Evolutionary conservation across 2,113 vertebrate species (phyloP), one percentile per base, ranked within the genome.

Genomic region (Tyto alba): DNA sequence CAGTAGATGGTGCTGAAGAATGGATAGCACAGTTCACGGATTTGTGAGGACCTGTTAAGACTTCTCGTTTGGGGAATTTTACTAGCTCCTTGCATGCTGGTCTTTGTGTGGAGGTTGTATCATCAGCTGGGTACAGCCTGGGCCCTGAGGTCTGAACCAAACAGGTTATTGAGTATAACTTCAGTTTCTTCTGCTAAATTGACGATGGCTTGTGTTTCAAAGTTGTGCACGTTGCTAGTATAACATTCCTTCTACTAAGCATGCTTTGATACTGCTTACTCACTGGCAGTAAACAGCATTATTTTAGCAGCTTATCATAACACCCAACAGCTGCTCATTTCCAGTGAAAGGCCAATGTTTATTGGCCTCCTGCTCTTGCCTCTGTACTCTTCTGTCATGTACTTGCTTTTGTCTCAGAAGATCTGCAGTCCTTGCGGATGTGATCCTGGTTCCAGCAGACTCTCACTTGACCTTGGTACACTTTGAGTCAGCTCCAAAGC

Each of bases 1-100:
- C 91, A 95, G 94, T 67, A 95, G 94, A 95, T 96, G 86, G 87
- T 96, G 92, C 96, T 96, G 96, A 96, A 89, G 91, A 96, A 95
- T 66, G 95, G 78, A 73, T 40, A 95, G 95, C 81, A 19, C 34
- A 40, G 50, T 66, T 89, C 69, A 74, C 10, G 10, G 55, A 38
- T 88, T 92, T 55, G 56, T 1, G 1, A 74, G 74, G 38, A 59
- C 50, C 32, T 7, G 0, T 47, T 68, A 62, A 76, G 29, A 16
- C 17, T 56, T 90, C 55, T 69, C 77, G 8, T 59, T 20, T 34
- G 36, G 62, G 66, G 21, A 29, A 13, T 71, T 93, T 80, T 74
- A 30, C 36, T 52, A 66, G 53, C 26, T 76, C 25, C 34, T 81
- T 66, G 52, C 23, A 2, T 18, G 38, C 4, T 0, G 0, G 26